Evolutionary conservation across 2,113 vertebrate species (phyloP), one percentile per base, ranked within the genome.

Genomic region (Cephalopterus ornatus): DNA sequence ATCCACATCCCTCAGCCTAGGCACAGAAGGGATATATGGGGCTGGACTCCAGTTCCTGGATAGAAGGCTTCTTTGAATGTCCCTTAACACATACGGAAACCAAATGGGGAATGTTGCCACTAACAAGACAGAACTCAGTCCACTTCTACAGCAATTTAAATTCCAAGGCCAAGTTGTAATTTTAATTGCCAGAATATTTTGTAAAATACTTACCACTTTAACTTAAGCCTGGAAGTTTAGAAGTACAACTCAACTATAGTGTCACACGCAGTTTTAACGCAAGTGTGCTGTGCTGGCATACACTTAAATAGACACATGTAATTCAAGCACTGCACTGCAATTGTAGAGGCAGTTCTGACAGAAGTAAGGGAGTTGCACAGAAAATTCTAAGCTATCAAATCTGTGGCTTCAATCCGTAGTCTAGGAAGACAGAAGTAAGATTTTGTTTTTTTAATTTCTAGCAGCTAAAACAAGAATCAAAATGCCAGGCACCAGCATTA

Each of bases 21-120:
- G 11, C 37, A 71, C 11, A 58, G 16, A 79, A 12, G 6, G 5
- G 23, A 41, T 4, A 2, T 21, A 32, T 1, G 2, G 2, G 37
- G 35, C 15, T 63, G 4, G 11, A 49, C 23, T 66, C 44, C 20
- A 68, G 16, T 18, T 39, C 39, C 28, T 1, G 1, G 20, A 35
- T 11, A 55, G 18, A 2, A 92, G 26, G 13, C 11, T 53, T 13
- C 24, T 71, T 66, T 12, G 3, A 82, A 78, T 5, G 7, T 44
- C 6, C 15, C 20, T 75, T 65, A 80, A 39, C 32, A 63, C 1
- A 0, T 23, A 41, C 9, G 9, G 26, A 85, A 74, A 85, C 2
- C 10, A 65, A 49, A 23, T 46, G 46, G 55, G 47, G 15, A 78
- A 66, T 3, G 12, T 5, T 0, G 0, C 15, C 44, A 63, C 22